Base-by-base conservation (phyloP, 2,113 vertebrate genomes). In the Furnarius figulus region DNA sequence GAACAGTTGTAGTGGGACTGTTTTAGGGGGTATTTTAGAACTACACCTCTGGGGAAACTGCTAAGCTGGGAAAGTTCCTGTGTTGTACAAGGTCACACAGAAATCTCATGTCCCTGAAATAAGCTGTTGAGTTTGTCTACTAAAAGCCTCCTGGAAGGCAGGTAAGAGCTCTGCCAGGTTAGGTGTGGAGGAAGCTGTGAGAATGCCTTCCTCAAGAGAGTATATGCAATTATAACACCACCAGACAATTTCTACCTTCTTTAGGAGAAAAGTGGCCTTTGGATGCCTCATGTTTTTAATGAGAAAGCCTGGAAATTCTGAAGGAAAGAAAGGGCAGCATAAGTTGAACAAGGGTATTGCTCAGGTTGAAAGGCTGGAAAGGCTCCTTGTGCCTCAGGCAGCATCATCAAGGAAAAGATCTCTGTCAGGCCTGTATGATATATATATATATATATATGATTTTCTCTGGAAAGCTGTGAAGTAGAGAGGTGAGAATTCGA, bases 11-110 rank as follows among this genome's bases (percentile, higher is more conserved):
- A 46, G 25, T 16, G 47, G 16, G 61, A 21, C n/a, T 87, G 14
- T 85, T 95, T 89, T 77, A 91, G 56, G 14, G 11, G 30, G 4
- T 47, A 31, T 47, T 95, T 93, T 85, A 55, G 35, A 79, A 82
- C 85, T 76, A 65, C 85, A 95, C 74, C 74, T 91, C 87, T 93
- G 87, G 87, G 78, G 88, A 93, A 94, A 87, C 74, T 40, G 33
- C 58, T 89, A 79, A 95, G 52, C 84, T 92, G 93, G 72, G 86
- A 93, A 90, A 95, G 33, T 78, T 92, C 76, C 83, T 84, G 46
- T 63, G 63, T n/a, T 90, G 33, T 35, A 59, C 76, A 90, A 88
- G 42, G 68, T 84, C 86, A 77, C n/a, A 14, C 23, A 82, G 74
- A 89, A 84, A 71, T 76, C 76, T 84, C 68, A 71, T 37, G 73